Evolutionary conservation across 2,888 invertebrate genomes (phyloP).

Genomic region (Cyaniris semiargus): DNA sequence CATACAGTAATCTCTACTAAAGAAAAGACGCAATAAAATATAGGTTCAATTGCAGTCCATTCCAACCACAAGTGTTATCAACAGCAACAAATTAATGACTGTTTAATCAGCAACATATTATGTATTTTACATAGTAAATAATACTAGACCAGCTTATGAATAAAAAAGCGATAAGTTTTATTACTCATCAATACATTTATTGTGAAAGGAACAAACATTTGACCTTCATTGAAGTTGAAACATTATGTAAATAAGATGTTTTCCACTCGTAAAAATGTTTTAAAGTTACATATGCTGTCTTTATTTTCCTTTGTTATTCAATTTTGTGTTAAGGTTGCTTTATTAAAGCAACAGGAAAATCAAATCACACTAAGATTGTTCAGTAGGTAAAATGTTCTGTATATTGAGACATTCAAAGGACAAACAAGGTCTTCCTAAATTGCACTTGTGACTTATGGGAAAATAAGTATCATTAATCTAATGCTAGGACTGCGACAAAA

Average conservation of each 20-base stretch:
- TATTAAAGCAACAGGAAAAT: not conserved
- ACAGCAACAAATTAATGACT: constrained; percentile 3
- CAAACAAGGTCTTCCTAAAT: not conserved
- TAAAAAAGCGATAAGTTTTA: constrained; percentile 7
- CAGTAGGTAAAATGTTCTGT: not conserved
- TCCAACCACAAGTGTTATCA: not conserved
- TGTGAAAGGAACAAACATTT: not conserved
- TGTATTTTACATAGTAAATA: constrained; percentile 1
- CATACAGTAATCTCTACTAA: too few species aligned
- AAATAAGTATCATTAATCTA: not conserved
- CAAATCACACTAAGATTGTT: not conserved
- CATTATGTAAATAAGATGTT: constrained; percentile 13
- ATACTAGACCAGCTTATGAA: not conserved
- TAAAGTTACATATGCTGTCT: not conserved
- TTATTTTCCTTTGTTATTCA: not conserved
- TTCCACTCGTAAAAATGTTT: not conserved
- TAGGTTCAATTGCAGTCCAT: not conserved
- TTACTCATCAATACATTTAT: constrained; percentile 18
- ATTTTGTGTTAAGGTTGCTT: not conserved
- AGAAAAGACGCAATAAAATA: not conserved
- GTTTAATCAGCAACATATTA: constrained; percentile 11
- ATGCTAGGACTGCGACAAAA: not conserved
- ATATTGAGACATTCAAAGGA: not conserved
- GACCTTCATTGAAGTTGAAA: constrained; percentile 6
- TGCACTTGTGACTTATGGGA: not conserved